Base-by-base conservation (phyloP, 2,797 vertebrate genomes). In the Oreochromis grahami region DNA sequence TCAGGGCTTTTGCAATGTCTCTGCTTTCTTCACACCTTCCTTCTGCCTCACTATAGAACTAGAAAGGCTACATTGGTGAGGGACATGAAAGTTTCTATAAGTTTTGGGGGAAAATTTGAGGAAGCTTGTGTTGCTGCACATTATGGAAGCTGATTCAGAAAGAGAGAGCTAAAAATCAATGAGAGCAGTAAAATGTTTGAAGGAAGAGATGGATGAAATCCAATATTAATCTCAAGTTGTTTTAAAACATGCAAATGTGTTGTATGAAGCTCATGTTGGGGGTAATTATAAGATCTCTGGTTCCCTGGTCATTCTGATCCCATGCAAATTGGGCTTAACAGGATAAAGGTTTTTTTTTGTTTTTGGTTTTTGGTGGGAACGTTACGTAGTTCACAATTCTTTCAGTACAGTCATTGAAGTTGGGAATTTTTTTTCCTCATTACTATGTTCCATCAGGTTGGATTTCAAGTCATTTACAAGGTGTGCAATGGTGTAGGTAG, bases 331-430 rank as follows among this genome's bases (percentile, higher is more conserved):
- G 68, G 4, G 26, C 21, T 68, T 68, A 68, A 68, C 63, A 68
- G 1, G 13, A 15, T 43, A 0, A 17, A 17, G 2, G n/a, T n/a
- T 5, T 19, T 13, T 29, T 43, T 8, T 1, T 36, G 1, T 3
- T 0, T 26, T 11, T 26, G 4, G 1, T 26, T 17, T 51, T 58
- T 34, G 7, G 32, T 36, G 26, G 15, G 24, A 72, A 7, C 45
- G 10, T 72, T 72, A 10, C 17, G 7, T 19, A 32, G 43, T 32
- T 29, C 24, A 4, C 26, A 12, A n/a, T n/a, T 10, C 26, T 13
- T 74, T 74, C 43, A 74, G 3, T n/a, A 32, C 4, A 1, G 9
- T 72, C 41, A 12, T 1, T 72, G 65, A 43, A 45, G 38, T 48
- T 10, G 24, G 14, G 6, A 45, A 19, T 70, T 17, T 26, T 68